Percentiles rank a stretch among this genome's conserved stretches.
Evolutionary conservation across 1,140 invertebrate species (phyloP).

Genomic region (Pseudachorutes palmiensis): DNA sequence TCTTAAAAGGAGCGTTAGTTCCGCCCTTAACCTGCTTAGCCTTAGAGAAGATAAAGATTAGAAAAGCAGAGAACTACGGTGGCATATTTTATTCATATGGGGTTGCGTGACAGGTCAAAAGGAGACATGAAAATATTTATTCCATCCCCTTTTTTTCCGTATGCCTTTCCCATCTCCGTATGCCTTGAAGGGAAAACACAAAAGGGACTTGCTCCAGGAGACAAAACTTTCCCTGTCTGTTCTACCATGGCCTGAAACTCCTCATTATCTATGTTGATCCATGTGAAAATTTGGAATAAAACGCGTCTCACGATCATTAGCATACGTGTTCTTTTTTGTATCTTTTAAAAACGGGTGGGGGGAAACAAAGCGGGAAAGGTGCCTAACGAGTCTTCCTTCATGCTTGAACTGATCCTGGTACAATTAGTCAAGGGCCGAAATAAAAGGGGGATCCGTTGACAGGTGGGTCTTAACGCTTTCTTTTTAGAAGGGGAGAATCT

Average conservation of each 20-base stretch:
- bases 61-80: too few species aligned
- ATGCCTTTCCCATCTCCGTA: too few species aligned
- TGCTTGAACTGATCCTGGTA: not conserved
- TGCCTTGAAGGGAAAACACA: not conserved
- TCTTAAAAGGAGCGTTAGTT: too few species aligned
- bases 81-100: too few species aligned
- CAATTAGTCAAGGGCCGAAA: conserved; percentile 3
- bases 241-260: too few species aligned
- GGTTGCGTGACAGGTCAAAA: not conserved
- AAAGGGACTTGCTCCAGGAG: not conserved
- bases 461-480: not conserved
- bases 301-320: conserved; percentile 2
- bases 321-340: not conserved
- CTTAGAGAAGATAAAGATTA: too few species aligned
- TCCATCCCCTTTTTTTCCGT: not conserved
- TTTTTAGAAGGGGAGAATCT: not conserved
- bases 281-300: conserved; percentile 1
- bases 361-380: not conserved
- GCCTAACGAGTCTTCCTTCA: not conserved
- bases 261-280: conserved; percentile 12
- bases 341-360: not conserved
- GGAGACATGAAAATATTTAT: conserved; percentile 1
- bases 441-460: not conserved
- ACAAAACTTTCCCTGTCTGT: not conserved
- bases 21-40: too few species aligned